A percentile compares a stretch with the other conserved stretches of the same genome.
Conservation (phyloP, 2,888 invertebrate genomes). For the Acleris holmiana region DNA sequence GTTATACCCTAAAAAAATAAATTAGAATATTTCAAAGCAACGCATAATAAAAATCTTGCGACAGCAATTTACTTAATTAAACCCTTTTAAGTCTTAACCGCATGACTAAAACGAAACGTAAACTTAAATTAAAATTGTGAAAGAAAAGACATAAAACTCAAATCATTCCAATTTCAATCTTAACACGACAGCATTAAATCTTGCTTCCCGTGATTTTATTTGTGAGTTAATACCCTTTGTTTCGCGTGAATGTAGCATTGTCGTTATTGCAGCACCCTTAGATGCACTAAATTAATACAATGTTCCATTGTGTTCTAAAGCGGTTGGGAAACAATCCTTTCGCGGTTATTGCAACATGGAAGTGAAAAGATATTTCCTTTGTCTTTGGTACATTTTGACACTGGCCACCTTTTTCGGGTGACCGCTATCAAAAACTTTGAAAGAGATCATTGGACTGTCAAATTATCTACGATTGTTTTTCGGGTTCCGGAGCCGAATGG, state of each 20-base stretch:
- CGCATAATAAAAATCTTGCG: neutral
- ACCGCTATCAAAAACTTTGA: too few species aligned
- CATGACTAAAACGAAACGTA: neutral
- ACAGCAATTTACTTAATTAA: constrained; percentile 2
- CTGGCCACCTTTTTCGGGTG: neutral
- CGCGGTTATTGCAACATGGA: constrained; percentile 7
- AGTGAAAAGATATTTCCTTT: neutral
- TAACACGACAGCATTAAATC: neutral
- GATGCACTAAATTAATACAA: constrained; percentile 33
- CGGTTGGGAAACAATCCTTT: constrained; percentile 22
- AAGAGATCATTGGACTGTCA: too few species aligned
- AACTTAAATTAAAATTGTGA: neutral
- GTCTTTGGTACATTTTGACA: constrained; percentile 1
- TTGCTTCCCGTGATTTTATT: neutral
- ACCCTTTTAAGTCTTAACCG: constrained; percentile 12
- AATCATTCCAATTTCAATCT: neutral
- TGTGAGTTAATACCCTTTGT: constrained; percentile 11
- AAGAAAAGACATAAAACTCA: constrained; percentile 2
- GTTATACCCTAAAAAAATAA: neutral
- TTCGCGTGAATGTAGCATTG: constrained; percentile 17
- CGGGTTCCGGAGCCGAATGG: too few species aligned
- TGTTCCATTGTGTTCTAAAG: constrained; percentile 25
- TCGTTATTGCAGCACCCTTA: constrained; percentile 26
- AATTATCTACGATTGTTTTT: too few species aligned
- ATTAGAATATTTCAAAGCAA: constrained; percentile 1